Base-by-base conservation (phyloP, 2,113 vertebrate species). In the Python bivittatus region DNA sequence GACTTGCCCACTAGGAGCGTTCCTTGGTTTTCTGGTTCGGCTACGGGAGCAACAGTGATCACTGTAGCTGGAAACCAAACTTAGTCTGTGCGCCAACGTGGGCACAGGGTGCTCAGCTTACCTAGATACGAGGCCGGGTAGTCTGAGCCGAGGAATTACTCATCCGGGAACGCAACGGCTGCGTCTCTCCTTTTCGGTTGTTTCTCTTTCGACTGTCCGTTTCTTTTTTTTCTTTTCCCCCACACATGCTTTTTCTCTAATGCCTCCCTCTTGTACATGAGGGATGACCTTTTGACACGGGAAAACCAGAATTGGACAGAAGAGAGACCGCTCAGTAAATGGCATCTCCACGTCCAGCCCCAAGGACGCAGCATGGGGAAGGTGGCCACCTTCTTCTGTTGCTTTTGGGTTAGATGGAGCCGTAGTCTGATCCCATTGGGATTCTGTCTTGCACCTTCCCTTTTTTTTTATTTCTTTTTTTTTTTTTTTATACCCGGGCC, bases 371-470 rank as follows among this genome's bases (percentile, higher is more conserved):
- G 1, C 0, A 1, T 17, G 64, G 64, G 64, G 64, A 33, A 33
- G 13, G 29, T 1, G 33, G 12, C 15, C n/a, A 1, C 13, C n/a
- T 3, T 6, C 68, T 7, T 0, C 33, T 6, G 6, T 0, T 1
- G 13, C n/a, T 33, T 5, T 68, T 15, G 64, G 29, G 64, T n/a
- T 44, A 44, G 3, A 13, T 3, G 15, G 54, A 72, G 44, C 44
- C 44, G 44, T 17, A 33, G 13, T 72, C 68, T 33, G 13, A 33
- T 72, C 5, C 13, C 64, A 2, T 33, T 13, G 0, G 13, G 15
- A 0, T 72, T 33, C 1, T 72, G 15, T 33, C 64, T 72, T 13
- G 1, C 12, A 33, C 64, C 17, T 72, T 72, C 2, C 64, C 13
- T 72, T 6, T 7, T 17, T 2, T 56, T 53, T 53, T 53, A 12